Evolutionary conservation across 1,140 invertebrate species (phyloP).

Genomic region (Psix sp.): DNA sequence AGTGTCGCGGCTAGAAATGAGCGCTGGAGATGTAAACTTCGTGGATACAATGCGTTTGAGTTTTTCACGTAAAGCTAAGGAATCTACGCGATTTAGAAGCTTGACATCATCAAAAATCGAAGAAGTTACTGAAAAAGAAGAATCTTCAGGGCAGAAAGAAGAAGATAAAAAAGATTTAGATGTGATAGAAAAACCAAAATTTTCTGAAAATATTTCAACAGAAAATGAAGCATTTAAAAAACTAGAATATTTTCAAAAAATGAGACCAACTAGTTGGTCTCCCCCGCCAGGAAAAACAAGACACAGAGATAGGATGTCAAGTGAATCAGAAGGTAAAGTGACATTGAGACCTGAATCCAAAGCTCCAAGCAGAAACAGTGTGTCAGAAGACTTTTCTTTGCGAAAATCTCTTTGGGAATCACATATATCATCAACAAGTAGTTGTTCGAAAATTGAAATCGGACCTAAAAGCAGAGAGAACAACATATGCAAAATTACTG

Average conservation of each 20-base stretch:
- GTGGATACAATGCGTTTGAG: conserved; percentile 88
- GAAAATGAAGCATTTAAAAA: conserved; percentile 17
- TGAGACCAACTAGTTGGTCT: conserved; percentile 73
- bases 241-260: conserved; percentile 66
- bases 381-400: conserved; percentile 33
- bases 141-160: background rate
- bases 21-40: conserved; percentile 74
- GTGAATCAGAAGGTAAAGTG: conserved; percentile 48
- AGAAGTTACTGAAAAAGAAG: conserved; percentile 4
- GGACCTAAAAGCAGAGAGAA: conserved; percentile 50
- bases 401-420: conserved; percentile 54
- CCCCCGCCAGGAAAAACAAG: conserved; percentile 67
- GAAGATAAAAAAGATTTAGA: background rate
- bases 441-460: conserved; percentile 67
- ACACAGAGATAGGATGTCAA: conserved; percentile 50
- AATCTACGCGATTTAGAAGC: background rate
- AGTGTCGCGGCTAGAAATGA: conserved; percentile 59
- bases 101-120: background rate
- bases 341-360: conserved; percentile 20
- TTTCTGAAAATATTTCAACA: background rate
- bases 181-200: conserved; percentile 3
- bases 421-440: conserved; percentile 38
- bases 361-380: conserved; percentile 15
- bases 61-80: conserved; percentile 77
- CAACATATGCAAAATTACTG: conserved; percentile 75